phyloP scores from a whole-genome alignment of 1,140 invertebrate genomes.

The Olivierus martensii region DNA sequence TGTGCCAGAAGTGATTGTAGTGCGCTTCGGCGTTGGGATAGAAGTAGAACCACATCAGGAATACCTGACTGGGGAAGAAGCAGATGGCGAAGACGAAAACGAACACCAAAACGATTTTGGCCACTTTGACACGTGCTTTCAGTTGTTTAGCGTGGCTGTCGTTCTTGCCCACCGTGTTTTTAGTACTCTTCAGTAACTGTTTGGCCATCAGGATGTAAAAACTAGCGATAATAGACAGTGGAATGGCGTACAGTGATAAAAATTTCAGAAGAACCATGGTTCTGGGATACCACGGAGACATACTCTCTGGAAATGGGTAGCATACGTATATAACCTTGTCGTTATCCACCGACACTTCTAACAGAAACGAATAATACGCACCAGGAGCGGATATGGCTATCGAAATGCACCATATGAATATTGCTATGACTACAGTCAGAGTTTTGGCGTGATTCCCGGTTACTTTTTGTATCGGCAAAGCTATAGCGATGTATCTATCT shows the following conservation, averaged over 20 bases:
- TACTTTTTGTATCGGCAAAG: conserved; percentile 55
- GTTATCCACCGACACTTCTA: conserved; percentile 20
- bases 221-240: conserved; percentile 59
- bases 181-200: conserved; percentile 62
- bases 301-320: conserved; percentile 59
- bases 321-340: conserved; percentile 44
- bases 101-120: conserved; percentile 73
- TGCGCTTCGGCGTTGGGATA: conserved; percentile 50
- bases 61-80: conserved; percentile 69
- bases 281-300: conserved; percentile 50
- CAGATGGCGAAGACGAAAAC: conserved; percentile 78
- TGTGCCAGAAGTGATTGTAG: conserved; percentile 75
- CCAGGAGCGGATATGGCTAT: conserved; percentile 60
- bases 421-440: background rate
- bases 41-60: conserved; percentile 78
- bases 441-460: background rate
- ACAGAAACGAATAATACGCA: conserved; percentile 52
- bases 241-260: conserved; percentile 66
- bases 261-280: conserved; percentile 55
- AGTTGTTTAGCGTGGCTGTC: conserved; percentile 3
- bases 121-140: conserved; percentile 38
- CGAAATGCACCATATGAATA: conserved; percentile 35
- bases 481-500: conserved; percentile 75
- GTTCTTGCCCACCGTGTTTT: conserved; percentile 37
- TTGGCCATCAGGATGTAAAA: conserved; percentile 79